Base-by-base conservation (phyloP, 2,113 vertebrate species). In the Cololabis saira region DNA sequence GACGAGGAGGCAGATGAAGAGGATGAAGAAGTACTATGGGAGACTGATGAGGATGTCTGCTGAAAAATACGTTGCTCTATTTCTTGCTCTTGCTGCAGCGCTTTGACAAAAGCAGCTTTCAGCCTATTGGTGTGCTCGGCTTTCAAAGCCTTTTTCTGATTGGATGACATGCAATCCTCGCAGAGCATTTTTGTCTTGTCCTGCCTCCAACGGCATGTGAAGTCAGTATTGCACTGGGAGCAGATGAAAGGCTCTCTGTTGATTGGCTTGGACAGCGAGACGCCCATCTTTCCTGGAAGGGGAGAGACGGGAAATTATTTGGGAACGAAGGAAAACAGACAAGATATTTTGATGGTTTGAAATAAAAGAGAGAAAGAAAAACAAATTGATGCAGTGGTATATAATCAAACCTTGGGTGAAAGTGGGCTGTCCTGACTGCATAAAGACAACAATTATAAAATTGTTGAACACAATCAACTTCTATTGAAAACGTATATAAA, bases 31-130 rank as follows among this genome's bases (percentile, higher is more conserved):
- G 87, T 80, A 27, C 87, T 48, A 72, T 96, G 95, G 0, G 85
- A 83, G 0, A 92, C 71, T 0, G 94, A 71, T 0, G 91, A 85
- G 30, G 90, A 85, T 3, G 90, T 30, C 82, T 98, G 96, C 70
- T 97, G 96, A 54, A 97, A 91, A 76, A 98, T 95, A 51, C 95
- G 92, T 86, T 98, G 96, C 89, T 99, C 96, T 0, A 98, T 96
- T 92, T 99, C 97, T 91, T 98, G 97, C 86, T 99, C 98, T 66
- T 99, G 97, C 81, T 98, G 97, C 86, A 99, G 92, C 0, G 97
- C 98, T 90, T 97, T 99, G 37, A 99, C 95, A 1, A 99, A 99
- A 14, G 96, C 98, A 0, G 95, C 95, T 92, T 99, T 99, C 89
- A 99, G 95, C 12, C 98, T 86, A 70, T 92, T 96, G 3, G 98